Evolutionary conservation across 2,888 invertebrate species (phyloP).

Genomic region (Drosophila atroscutellata): DNA sequence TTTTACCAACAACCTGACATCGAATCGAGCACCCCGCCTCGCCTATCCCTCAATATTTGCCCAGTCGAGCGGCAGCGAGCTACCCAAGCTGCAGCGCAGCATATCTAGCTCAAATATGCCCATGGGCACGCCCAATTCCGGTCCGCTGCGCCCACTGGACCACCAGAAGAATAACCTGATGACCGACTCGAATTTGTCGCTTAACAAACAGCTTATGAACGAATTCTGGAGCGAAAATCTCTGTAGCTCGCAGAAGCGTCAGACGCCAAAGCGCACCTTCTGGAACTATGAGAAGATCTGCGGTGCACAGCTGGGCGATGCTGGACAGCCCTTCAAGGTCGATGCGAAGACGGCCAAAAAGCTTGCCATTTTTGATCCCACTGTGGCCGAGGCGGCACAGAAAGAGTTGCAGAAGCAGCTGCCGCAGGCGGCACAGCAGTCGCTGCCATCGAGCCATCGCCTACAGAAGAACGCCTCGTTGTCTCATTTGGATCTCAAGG

Average conservation of each 20-base stretch:
- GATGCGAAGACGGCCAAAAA: slow-evolving; percentile 83
- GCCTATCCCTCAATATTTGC: slow-evolving; percentile 83
- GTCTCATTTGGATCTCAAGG: slow-evolving; percentile 84
- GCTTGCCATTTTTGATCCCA: slow-evolving; percentile 82
- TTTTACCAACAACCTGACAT: slow-evolving; percentile 55
- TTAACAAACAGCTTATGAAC: slow-evolving; percentile 84
- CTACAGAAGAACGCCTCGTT: slow-evolving; percentile 84
- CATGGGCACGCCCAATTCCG: slow-evolving; percentile 37
- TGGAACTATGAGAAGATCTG: slow-evolving; percentile 85
- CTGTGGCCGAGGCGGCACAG: slow-evolving; percentile 83
- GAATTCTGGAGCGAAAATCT: slow-evolving; percentile 85
- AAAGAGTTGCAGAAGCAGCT: slow-evolving; percentile 77
- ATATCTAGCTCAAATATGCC: slow-evolving; percentile 84
- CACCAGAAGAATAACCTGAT: slow-evolving; percentile 53
- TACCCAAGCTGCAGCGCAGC: slow-evolving; percentile 82
- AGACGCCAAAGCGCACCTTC: slow-evolving; percentile 81
- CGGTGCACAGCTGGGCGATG: slow-evolving; percentile 75
- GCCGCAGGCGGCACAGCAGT: slow-evolving; percentile 57
- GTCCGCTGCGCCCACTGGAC: slow-evolving; percentile 20
- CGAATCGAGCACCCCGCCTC: slow-evolving; percentile 63
- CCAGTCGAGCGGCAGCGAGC: slow-evolving; percentile 34
- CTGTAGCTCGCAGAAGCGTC: slow-evolving; percentile 78
- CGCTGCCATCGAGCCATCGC: slow-evolving; percentile 49
- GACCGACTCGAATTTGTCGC: slow-evolving; percentile 80
- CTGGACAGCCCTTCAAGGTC: slow-evolving; percentile 79